Evolutionary conservation across 2,113 vertebrate genomes (phyloP).

Genomic region (Lichenostomus cassidix): DNA sequence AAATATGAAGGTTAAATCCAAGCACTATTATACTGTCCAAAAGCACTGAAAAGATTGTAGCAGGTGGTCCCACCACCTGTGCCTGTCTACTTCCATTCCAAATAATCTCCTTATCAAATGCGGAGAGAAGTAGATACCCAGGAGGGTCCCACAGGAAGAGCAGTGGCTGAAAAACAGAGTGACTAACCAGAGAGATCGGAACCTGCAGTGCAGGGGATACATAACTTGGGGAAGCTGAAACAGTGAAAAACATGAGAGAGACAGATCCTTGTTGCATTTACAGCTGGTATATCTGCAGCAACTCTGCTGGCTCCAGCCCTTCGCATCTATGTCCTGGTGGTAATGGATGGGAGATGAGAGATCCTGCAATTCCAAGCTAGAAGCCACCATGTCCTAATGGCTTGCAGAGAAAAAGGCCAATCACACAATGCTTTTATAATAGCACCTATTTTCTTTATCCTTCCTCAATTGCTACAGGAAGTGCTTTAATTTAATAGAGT

Average conservation of each 20-base stretch:
- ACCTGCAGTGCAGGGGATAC: neutral
- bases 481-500: slow-evolving; percentile 18
- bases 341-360: neutral
- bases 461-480: slow-evolving; percentile 32
- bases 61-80: slow-evolving; percentile 50
- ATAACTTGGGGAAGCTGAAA: neutral
- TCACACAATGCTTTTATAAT: neutral
- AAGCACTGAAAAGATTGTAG: slow-evolving; percentile 12
- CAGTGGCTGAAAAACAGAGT: neutral
- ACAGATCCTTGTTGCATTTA: neutral
- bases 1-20: neutral
- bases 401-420: neutral
- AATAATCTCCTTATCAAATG: slow-evolving; percentile 41
- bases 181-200: neutral
- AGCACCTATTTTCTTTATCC: slow-evolving; percentile 40
- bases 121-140: neutral
- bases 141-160: slow-evolving; percentile 38
- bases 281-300: neutral
- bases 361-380: neutral
- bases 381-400: neutral
- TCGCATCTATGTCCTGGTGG: neutral
- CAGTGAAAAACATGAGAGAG: neutral
- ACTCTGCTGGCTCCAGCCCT: neutral
- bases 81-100: slow-evolving; percentile 20
- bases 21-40: neutral